A percentile compares a stretch with the other conserved stretches of the same genome.
Conservation (phyloP, 1,140 invertebrate species). For the Bombus balteatus region DNA sequence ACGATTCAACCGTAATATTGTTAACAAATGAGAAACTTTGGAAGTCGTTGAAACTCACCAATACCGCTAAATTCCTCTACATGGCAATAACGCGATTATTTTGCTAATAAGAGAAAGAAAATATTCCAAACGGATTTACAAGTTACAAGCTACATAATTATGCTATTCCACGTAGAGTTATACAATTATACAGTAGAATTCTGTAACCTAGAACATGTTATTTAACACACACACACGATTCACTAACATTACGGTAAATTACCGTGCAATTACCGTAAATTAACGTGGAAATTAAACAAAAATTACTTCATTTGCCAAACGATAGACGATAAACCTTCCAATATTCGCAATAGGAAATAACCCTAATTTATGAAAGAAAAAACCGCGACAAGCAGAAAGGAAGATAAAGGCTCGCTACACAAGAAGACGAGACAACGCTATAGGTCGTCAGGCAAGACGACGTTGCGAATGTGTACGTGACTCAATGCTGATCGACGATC, state of each 20-base stretch:
- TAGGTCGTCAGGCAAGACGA: background rate
- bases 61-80: no score
- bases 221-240: background rate
- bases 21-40: background rate
- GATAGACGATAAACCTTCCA: background rate
- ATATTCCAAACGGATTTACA: background rate
- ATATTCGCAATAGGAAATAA: background rate
- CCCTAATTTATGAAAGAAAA: background rate
- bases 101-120: background rate
- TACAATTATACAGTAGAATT: background rate
- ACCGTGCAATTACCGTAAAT: background rate
- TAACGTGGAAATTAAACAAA: background rate
- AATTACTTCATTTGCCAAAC: background rate
- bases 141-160: background rate
- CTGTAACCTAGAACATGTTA: background rate
- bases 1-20: background rate
- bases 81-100: background rate
- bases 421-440: background rate
- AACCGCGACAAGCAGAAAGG: background rate
- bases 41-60: background rate
- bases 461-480: conserved; percentile 16
- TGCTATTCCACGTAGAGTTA: background rate
- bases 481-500: conserved; percentile 40
- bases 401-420: background rate
- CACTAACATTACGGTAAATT: background rate